phyloP scores from a whole-genome alignment of 2,888 invertebrate genomes.

The Adela reaumurella region DNA sequence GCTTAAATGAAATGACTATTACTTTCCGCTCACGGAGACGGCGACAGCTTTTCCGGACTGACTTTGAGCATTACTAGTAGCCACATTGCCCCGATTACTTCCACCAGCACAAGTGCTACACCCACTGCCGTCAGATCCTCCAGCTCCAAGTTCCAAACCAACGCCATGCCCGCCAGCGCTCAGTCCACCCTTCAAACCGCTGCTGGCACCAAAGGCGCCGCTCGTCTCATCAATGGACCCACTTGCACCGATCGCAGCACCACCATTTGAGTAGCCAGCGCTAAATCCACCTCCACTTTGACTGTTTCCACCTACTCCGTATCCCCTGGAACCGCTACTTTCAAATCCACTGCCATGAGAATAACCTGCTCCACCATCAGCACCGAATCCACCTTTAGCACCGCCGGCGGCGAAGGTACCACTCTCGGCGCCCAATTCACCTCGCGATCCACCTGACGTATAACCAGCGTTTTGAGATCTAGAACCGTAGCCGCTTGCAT shows the following conservation, averaged over 20 bases:
- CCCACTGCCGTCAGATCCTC: slow-evolving; percentile 9
- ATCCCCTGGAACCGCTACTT: no score
- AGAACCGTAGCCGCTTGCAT: no score
- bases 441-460: no score
- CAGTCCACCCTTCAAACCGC: not conserved
- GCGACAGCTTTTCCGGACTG: slow-evolving; percentile 34
- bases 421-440: no score
- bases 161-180: not conserved
- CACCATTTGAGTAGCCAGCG: not conserved
- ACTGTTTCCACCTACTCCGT: not conserved
- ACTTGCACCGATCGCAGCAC: not conserved
- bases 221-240: not conserved
- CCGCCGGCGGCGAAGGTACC: no score
- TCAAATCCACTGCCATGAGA: not conserved
- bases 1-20: not conserved
- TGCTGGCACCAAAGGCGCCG: not conserved
- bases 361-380: not conserved
- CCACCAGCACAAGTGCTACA: slow-evolving; percentile 34
- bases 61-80: slow-evolving; percentile 43
- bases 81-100: slow-evolving; percentile 31
- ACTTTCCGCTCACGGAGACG: slow-evolving; percentile 31
- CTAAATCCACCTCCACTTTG: not conserved
- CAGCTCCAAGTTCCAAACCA: not conserved
- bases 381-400: no score
- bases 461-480: no score